These are phyloP conservation scores for Cervus canadensis DNA, from an alignment of 2,113 vertebrate genomes.

Conservation along the genomic window DNA sequence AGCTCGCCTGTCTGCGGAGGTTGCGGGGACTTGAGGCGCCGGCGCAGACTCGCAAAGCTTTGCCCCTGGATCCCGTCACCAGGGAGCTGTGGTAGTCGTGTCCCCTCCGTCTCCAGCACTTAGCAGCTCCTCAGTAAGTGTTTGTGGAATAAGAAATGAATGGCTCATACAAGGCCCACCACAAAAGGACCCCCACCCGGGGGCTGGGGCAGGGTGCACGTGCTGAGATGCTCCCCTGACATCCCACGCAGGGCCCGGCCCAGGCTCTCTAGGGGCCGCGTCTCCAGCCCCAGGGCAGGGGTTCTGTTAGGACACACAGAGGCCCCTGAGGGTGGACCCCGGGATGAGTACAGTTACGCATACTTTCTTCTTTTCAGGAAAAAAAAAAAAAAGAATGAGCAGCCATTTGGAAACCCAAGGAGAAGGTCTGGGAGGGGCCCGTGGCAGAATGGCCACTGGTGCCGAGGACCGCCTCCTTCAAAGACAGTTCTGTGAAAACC, in stretches of 20 bases:
- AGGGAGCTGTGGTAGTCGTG: not conserved
- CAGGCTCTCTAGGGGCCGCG: not conserved
- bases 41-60: not conserved
- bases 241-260: accelerated
- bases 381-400: not conserved
- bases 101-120: not conserved
- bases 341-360: not conserved
- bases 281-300: not conserved
- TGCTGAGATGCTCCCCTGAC: too few species aligned
- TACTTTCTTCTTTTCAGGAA: not conserved
- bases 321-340: not conserved
- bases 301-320: not conserved
- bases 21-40: accelerated
- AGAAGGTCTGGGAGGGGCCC: not conserved
- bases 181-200: not conserved
- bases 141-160: not conserved
- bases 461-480: too few species aligned
- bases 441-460: not conserved
- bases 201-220: not conserved
- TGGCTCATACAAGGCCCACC: not conserved
- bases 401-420: not conserved
- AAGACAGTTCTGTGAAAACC: not conserved
- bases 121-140: not conserved
- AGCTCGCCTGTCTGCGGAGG: not conserved
- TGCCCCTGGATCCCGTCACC: not conserved